Evolutionary conservation across 2,888 invertebrate genomes (phyloP), one percentile per base, ranked within the genome.

Genomic region (Eristalis intricaria): DNA sequence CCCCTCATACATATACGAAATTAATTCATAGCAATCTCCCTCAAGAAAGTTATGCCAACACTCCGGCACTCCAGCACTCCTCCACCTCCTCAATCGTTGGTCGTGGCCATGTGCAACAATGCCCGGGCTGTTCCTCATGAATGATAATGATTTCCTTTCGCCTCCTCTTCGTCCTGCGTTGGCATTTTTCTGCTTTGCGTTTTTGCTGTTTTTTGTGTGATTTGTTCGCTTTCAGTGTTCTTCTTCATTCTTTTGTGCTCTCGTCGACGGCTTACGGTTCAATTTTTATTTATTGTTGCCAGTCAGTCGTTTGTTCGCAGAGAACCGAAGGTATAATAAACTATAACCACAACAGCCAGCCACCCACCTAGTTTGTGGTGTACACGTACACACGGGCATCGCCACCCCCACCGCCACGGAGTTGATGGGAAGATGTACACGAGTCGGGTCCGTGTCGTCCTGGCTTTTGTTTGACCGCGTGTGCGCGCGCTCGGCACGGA

Each of bases 81-180:
- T n/a, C n/a, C n/a, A n/a, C n/a, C n/a, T 32, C 22, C 29, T n/a
- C 58, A 19, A 32, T 32, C 32, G 35, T 19, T 1, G 26, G 35
- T 19, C 40, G 22, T 40, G 23, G n/a, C 60, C 13, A 64, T 75
- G 80, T 82, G 76, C 76, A 87, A 79, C 76, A 79, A 79, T 86
- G 50, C 86, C 40, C 38, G 76, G 73, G 79, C 79, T 71, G 69
- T 87, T 80, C 60, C 76, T 84, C 80, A 76, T 84, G 73, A 76
- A 80, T 76, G 84, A 84, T 87, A 87, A 87, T 84, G 84, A 84
- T 76, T 64, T 73, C 69, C 74, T 64, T 68, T 64, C 74, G 75
- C 66, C 58, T 60, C 23, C 29, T 60, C 2, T 43, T 11, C 15
- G 4, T 15, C 26, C 23, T 23, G 50, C 35, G 13, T 13, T 70